Percentiles rank a stretch among this genome's conserved stretches.
These are phyloP conservation scores for Himalopsyche anomala DNA, from an alignment of 2,888 invertebrate genomes.

Conservation along the genomic window DNA sequence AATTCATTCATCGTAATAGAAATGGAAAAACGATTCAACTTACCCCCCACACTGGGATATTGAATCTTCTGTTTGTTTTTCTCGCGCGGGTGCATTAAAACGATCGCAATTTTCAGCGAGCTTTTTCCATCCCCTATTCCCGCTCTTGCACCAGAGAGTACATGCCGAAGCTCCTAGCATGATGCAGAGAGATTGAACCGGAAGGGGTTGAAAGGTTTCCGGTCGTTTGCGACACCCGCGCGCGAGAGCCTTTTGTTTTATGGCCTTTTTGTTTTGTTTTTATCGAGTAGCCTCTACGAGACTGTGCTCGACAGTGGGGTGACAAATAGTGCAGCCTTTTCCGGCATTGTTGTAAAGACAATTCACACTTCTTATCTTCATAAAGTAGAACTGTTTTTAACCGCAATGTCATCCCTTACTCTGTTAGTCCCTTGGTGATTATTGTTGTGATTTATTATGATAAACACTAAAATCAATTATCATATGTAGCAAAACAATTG, in stretches of 20 bases:
- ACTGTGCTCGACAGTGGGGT: neutral
- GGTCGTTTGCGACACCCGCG: slow-evolving; percentile 60
- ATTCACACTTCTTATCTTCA: no score
- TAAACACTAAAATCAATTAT: no score
- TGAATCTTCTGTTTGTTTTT: slow-evolving; percentile 4
- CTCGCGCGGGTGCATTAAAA: neutral
- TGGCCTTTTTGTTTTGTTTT: slow-evolving; percentile 50
- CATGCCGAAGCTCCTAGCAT: neutral
- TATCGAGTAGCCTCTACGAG: slow-evolving; percentile 19
- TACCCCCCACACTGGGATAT: neutral
- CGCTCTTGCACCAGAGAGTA: neutral
- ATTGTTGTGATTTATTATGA: no score
- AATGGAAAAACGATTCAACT: neutral
- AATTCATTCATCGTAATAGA: neutral
- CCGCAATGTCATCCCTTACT: no score
- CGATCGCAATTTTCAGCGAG: slow-evolving; percentile 26
- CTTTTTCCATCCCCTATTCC: neutral
- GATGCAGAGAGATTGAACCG: slow-evolving; percentile 27
- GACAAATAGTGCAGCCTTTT: neutral
- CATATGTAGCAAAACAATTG: no score
- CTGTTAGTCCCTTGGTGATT: no score
- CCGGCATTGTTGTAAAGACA: no score
- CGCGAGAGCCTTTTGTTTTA: slow-evolving; percentile 53
- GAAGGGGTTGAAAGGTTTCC: slow-evolving; percentile 64
- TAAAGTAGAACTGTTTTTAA: no score